Base-by-base conservation (phyloP, 2,797 vertebrate genomes). In the Atherinosoma microstoma region DNA sequence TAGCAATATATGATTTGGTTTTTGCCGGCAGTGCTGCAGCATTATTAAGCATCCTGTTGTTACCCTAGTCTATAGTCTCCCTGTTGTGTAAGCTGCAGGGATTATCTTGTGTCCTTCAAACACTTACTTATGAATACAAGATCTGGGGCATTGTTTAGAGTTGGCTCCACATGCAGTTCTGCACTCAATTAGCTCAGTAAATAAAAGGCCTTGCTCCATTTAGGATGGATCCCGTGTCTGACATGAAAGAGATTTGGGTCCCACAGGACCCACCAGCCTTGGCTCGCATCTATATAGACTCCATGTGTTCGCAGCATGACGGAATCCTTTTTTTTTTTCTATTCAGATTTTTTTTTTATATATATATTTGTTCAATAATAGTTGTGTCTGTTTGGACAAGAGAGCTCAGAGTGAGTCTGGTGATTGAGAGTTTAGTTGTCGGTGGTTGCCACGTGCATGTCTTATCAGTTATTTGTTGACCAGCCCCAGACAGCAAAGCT, bases 191-290 rank as follows among this genome's bases (percentile, higher is more conserved):
- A 93, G 89, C 86, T 76, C 10, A 11, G 87, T 89, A 92, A 92
- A 93, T 90, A 93, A 90, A 91, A 84, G 85, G 84, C 91, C 92
- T 92, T 78, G 90, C 84, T 91, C 89, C 78, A 92, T 91, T 94
- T 92, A 82, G 87, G 76, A 91, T 84, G 91, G 88, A 92, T 91
- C 87, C 88, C 87, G 69, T 93, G 92, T 91, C 86, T 86, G 83
- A 92, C 93, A 92, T 93, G 91, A 94, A 93, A 92, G 93, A 88
- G 88, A 74, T 83, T 66, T 82, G 40, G 13, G 58, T 90, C 91
- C 89, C 91, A 11, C 58, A 34, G 83, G 92, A 86, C 38, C 35
- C 51, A 2, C 32, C 73, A 84, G 90, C 89, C 87, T 91, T 90
- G 91, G 91, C 89, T 80, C 34, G 40, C 74, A 73, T 88, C 79